Evolutionary conservation across 2,113 vertebrate genomes (phyloP), one percentile per base, ranked within the genome.

Genomic region (Macroglossus sobrinus): DNA sequence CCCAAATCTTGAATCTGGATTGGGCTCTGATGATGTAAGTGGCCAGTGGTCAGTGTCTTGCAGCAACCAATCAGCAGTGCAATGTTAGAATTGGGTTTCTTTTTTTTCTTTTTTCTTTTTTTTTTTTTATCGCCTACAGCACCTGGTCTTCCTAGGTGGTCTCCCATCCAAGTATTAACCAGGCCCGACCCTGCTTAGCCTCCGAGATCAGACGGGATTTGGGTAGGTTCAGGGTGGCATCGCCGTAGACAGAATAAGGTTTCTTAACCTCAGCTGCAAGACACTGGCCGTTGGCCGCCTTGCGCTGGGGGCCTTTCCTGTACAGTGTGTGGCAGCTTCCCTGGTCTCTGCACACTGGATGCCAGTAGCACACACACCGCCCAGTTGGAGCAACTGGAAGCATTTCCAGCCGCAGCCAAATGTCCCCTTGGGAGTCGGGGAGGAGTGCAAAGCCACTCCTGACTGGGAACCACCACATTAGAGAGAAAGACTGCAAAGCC

Each of bases 31-130:
- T n/a, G 16, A 40, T 63, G 3, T 22, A n/a, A 33, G 40, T 26
- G 50, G 22, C 55, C 61, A n/a, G 50, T 2, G 9, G 7, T 63
- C 30, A 21, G 11, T 75, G 38, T 50, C 35, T 82, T 24, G 28
- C 81, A 30, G 53, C 5, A 24, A 33, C 28, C 35, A 4, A 0
- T 63, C 55, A 26, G 19, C 64, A 14, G 55, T 0, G 0, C 3
- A 2, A 7, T 6, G 33, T 1, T 10, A 14, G 43, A n/a, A 1
- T 47, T 26, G 21, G 24, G 4, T 10, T n/a, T 50, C 47, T 50
- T 14, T 50, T 50, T 14, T 50, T 50, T 50, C 3, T 3, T 50
- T 14, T 50, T 50, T 3, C 3, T 50, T 50, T 50, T 50, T 50
- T 4, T 10, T 47, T 47, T 47, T 47, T 47, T 47, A 50, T 14